Base-by-base conservation (phyloP, 2,797 vertebrate species). In the Rhynchotus rufescens region DNA sequence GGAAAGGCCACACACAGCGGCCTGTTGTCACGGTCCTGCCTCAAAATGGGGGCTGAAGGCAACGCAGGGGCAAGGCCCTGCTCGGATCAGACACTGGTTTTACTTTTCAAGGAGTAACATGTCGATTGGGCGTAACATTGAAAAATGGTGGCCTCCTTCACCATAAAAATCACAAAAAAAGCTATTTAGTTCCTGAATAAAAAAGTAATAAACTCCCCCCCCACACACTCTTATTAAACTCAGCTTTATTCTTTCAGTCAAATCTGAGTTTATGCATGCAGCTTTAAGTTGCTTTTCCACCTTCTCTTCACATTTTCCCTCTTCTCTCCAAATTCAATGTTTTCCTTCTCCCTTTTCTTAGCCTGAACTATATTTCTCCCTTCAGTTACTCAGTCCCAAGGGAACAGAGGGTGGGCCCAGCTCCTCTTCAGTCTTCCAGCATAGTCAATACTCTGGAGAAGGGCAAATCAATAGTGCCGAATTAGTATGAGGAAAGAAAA, bases 401-500 rank as follows among this genome's bases (percentile, higher is more conserved):
- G 54, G 66, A 56, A 51, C 0, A 36, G 23, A 74, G 74, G 26
- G 80, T 67, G 51, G 84, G 80, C 71, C 83, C 9, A 0, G 0
- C 56, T 90, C 64, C 64, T 88, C 74, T 90, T 87, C 92, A 32
- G 61, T 77, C 84, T 82, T 84, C 82, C 64, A 59, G 45, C 69
- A 54, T 10, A 56, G 56, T 93, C 86, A 81, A 65, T 81, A 65
- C 22, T 28, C 49, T 51, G 71, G 86, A 83, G 84, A 96, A 96
- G 90, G 71, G 84, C 86, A 92, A 77, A 89, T 93, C 85, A 67
- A 89, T 90, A 87, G 49, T 4, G 36, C 75, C 80, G 84, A 78
- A 93, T 93, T 92, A 76, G 68, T 86, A 87, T 47, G 0, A 1
- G 69, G 79, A 83, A 91, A 68, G n/a, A 51, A 68, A 79, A 83